phyloP scores from a whole-genome alignment of 2,797 vertebrate genomes.

The Cossypha heuglini region DNA sequence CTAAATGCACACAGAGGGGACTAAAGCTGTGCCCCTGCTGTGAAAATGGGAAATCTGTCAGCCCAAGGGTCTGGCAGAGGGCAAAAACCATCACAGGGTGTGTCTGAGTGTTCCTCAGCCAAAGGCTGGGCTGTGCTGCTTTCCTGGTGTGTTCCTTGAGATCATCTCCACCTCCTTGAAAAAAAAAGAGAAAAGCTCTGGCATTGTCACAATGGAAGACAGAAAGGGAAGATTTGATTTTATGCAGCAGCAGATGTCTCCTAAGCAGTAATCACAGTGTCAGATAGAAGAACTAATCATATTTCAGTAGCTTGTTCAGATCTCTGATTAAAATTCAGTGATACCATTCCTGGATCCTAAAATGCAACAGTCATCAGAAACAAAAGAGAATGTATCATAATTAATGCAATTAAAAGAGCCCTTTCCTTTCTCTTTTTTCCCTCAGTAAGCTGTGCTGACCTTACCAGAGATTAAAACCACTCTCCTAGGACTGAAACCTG shows the following conservation, averaged over 20 bases:
- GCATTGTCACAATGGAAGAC: constrained; percentile 25
- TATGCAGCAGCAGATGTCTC: constrained; percentile 69
- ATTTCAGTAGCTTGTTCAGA: constrained; percentile 67
- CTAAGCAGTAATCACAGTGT: constrained; percentile 66
- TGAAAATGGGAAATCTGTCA: neutral
- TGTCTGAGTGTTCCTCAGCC: neutral
- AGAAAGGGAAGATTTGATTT: constrained; percentile 58
- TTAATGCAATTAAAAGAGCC: constrained; percentile 48
- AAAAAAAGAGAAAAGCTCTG: neutral
- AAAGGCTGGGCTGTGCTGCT: neutral
- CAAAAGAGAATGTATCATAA: constrained; percentile 55
- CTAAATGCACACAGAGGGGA: neutral
- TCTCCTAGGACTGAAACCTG: neutral
- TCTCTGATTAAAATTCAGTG: constrained; percentile 71
- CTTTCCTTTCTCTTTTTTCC: neutral
- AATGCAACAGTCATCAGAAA: constrained; percentile 64
- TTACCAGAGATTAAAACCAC: neutral
- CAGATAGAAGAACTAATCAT: constrained; percentile 71
- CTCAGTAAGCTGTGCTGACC: neutral
- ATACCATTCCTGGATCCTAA: constrained; percentile 61
- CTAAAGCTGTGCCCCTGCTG: neutral
- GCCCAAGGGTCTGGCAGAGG: neutral
- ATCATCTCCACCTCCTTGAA: neutral
- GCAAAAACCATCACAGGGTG: neutral
- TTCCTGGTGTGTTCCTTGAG: neutral